These are phyloP conservation scores for Taxidea taxus DNA, from an alignment of 2,113 vertebrate species.

Conservation along the genomic window DNA sequence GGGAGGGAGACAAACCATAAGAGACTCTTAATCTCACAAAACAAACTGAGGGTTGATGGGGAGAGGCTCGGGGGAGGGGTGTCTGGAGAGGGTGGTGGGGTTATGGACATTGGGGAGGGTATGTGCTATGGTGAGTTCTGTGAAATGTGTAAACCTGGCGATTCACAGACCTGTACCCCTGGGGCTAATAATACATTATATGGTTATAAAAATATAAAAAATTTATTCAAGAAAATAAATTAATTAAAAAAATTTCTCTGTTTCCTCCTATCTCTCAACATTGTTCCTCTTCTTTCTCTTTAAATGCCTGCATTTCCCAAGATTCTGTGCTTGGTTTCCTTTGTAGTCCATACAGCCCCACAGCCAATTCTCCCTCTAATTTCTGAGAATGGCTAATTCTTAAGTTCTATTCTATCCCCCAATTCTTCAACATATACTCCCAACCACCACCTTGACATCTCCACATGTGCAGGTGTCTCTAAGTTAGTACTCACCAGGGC, in stretches of 20 bases:
- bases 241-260: background rate
- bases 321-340: background rate
- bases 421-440: background rate
- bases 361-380: background rate
- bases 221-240: no score
- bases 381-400: background rate
- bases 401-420: background rate
- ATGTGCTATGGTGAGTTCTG: no score
- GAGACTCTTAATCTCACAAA: no score
- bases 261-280: background rate
- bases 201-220: no score
- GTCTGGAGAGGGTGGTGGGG: no score
- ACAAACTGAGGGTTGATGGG: no score
- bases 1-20: no score
- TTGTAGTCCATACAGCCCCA: background rate
- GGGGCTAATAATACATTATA: no score
- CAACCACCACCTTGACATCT: background rate
- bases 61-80: no score
- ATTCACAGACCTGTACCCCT: no score
- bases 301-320: background rate
- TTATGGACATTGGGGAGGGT: no score
- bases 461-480: background rate
- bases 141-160: no score
- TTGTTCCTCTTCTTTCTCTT: background rate
- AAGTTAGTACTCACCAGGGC: background rate